Evolutionary conservation across 2,888 invertebrate species (phyloP).

Genomic region (Alloscopus bannaensis): DNA sequence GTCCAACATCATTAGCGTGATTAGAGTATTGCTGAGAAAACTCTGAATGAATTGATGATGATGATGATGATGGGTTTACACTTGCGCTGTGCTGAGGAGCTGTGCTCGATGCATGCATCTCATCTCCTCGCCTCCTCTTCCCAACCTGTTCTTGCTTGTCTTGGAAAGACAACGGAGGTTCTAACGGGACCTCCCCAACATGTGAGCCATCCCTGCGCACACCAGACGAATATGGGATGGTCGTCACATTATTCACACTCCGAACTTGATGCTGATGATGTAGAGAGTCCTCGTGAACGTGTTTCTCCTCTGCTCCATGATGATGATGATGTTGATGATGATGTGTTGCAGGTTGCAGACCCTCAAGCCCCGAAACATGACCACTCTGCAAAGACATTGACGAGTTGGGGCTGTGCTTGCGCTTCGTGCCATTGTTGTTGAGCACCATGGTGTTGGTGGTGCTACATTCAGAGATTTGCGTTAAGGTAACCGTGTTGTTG

Average conservation of each 20-base stretch:
- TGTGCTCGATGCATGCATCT: constrained; percentile 35
- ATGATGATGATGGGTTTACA: constrained; percentile 28
- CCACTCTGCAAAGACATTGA: constrained; percentile 9
- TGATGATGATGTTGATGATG: constrained; percentile 4
- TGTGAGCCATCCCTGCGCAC: constrained; percentile 29
- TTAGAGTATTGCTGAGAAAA: constrained; percentile 7
- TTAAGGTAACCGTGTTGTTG: constrained; percentile 52
- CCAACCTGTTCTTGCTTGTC: constrained; percentile 64
- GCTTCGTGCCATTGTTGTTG: constrained; percentile 18
- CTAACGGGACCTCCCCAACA: constrained; percentile 71
- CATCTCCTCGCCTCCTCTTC: constrained; percentile 26
- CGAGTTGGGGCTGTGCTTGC: constrained; percentile 40
- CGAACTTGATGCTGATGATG: constrained; percentile 31
- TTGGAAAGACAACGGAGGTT: constrained; percentile 73
- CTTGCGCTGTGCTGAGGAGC: constrained; percentile 29
- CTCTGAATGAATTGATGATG: too few relatives aligned
- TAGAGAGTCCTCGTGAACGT: constrained; percentile 53
- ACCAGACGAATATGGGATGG: constrained; percentile 66
- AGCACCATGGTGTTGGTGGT: constrained; percentile 4
- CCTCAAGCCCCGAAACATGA: constrained; percentile 46
- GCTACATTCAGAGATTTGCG: constrained; percentile 52
- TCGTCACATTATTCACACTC: constrained; percentile 65
- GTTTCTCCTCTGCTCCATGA: constrained; percentile 23
- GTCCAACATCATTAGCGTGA: constrained; percentile 45
- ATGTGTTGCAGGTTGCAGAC: constrained; percentile 15